Percentiles rank a stretch among this genome's conserved stretches.
phyloP scores from a whole-genome alignment of 2,113 vertebrate genomes.

The Etheostoma spectabile region DNA sequence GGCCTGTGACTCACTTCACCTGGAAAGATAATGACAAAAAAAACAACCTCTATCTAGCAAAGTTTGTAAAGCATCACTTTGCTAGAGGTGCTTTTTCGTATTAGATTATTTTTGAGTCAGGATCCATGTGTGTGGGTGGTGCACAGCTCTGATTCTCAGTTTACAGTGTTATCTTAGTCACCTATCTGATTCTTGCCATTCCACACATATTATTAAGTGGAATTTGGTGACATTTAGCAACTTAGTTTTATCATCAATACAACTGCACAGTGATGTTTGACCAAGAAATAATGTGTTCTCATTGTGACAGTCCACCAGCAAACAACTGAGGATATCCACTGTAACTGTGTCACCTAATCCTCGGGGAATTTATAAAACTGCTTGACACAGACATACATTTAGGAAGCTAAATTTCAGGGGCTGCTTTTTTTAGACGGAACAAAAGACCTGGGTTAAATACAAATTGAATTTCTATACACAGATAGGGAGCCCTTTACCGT shows the following conservation, averaged over 20 bases:
- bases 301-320: constrained; percentile 10
- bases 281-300: background rate
- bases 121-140: constrained; percentile 12
- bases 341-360: constrained; percentile 43
- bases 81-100: constrained; percentile 40
- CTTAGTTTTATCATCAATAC: constrained; percentile 9
- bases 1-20: constrained; percentile 61
- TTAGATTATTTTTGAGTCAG: constrained; percentile 45
- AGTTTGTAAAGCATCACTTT: constrained; percentile 33
- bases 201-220: background rate
- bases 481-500: constrained; percentile 12
- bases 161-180: constrained; percentile 34
- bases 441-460: constrained; percentile 22
- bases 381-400: constrained; percentile 21
- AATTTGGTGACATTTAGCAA: background rate
- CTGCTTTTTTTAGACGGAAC: constrained; percentile 20
- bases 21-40: constrained; percentile 64
- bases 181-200: constrained; percentile 39
- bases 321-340: constrained; percentile 34
- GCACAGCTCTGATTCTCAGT: constrained; percentile 12
- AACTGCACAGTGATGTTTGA: background rate
- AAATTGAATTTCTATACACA: constrained; percentile 31
- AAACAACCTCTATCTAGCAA: constrained; percentile 31
- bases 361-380: constrained; percentile 30
- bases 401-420: constrained; percentile 28